Evolutionary conservation across 2,888 invertebrate species (phyloP), one percentile per base, ranked within the genome.

Genomic region (Melanostoma scalare): DNA sequence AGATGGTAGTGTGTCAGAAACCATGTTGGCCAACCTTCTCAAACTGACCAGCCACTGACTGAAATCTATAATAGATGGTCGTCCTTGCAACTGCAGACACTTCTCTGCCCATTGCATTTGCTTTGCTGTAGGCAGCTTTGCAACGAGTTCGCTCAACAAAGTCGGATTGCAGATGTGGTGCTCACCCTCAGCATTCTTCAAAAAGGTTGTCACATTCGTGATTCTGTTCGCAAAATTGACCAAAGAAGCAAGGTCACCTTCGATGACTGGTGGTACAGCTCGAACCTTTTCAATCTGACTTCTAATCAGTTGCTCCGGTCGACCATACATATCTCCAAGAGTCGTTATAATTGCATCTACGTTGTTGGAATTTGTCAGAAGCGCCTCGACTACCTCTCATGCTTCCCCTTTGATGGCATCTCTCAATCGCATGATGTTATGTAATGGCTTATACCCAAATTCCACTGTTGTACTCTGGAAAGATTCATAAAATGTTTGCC

Each of bases 91-190:
- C n/a, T 50, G 36, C 3, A 58, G 30, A 9, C 73, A 63, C 44
- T 63, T 63, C 31, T 73, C 72, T 2, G 77, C 73, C 79, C 79
- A 85, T 31, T 85, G 65, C 30, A 71, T 33, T 48, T 65, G 56
- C 31, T 31, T 72, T 6, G 53, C 38, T 55, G 30, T 52, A 50
- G 63, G 78, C 58, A 69, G 52, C 42, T 61, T 85, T 36, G 52
- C 4, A 0, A 85, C 61, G 9, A 86, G 40, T 50, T 77, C 72
- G 30, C 74, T 71, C 6, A 86, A 42, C 20, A 80, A 33, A 6
- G 77, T 77, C 6, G 85, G 76, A 33, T 86, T 85, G 1, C 67
- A 5, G 9, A 84, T n/a, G 33, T 85, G 77, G 2, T 77, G 75
- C 8, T 63, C 44, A 8, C 46, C 44, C 4, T 55, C 35, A n/a